Base-by-base conservation (phyloP, 2,797 vertebrate species). In the Rhinatrema bivittatum region DNA sequence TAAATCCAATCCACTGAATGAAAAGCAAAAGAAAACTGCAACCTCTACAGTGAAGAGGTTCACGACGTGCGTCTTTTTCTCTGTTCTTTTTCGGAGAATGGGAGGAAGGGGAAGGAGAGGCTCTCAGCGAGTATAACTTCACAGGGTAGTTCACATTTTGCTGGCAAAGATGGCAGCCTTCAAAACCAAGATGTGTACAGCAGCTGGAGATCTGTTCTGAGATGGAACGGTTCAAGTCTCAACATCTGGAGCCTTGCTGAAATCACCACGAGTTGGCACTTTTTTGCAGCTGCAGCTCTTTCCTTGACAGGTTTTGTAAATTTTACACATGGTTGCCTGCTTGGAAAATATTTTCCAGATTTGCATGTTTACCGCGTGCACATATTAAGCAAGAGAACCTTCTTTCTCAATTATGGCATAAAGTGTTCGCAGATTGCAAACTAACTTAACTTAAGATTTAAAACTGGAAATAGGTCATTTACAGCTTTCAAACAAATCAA, bases 271-370 rank as follows among this genome's bases (percentile, higher is more conserved):
- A 75, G 65, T 73, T 72, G 74, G 63, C 79, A 75, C 70, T 74
- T 81, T 74, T 81, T 68, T 75, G 79, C 82, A 86, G 85, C 83
- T 85, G 86, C 71, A 76, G 59, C 44, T 69, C 62, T 78, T 82
- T 86, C n/a, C 85, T 81, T 79, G 79, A 82, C 75, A 84, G 79
- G 77, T 87, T 87, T 60, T 81, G 81, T 85, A 82, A 80, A 85
- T 90, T 89, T 89, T 85, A 85, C 81, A 88, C 84, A 78, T 82
- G 78, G 70, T 62, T 84, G 83, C 75, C 76, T 82, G 82, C 84
- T 86, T 81, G 65, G 84, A 68, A 84, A 76, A 84, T 78, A 79
- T 76, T 84, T 81, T 82, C 79, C 85, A 87, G 86, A 84, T 85
- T 87, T 58, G 72, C 72, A 74, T 87, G 81, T 83, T 83, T 83